These are phyloP conservation scores for Pinctada fucata DNA, from an alignment of 2,888 invertebrate genomes.

Conservation along the genomic window DNA sequence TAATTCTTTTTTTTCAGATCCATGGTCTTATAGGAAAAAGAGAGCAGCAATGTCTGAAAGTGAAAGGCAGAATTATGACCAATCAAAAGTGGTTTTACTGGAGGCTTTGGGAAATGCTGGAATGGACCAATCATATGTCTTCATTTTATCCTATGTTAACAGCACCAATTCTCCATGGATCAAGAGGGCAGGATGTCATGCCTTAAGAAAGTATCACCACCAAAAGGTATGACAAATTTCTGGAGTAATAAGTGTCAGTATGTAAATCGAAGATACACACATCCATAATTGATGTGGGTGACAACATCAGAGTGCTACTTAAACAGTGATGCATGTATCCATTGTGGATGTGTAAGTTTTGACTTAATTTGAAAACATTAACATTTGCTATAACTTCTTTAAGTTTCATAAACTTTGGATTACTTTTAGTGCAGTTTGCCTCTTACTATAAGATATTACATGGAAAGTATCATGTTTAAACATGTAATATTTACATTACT, in stretches of 20 bases:
- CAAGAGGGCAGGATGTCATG: conserved; percentile 61
- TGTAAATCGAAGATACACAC: too few species aligned
- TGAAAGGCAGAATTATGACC: conserved; percentile 48
- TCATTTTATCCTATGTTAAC: conserved; percentile 63
- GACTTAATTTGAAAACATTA: not conserved
- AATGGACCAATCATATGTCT: conserved; percentile 54
- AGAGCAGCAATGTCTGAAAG: conserved; percentile 52
- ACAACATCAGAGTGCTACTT: too few species aligned
- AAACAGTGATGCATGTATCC: too few species aligned
- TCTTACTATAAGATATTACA: too few species aligned
- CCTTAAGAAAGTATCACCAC: conserved; percentile 57
- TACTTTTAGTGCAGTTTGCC: too few species aligned
- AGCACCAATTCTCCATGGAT: conserved; percentile 62
- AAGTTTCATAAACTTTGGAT: too few species aligned
- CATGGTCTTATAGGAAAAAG: conserved; percentile 50
- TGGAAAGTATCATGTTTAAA: too few species aligned
- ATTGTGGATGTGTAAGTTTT: not conserved
- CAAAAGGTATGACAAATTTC: conserved; percentile 45
- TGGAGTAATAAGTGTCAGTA: too few species aligned
- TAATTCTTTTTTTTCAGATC: conserved; percentile 43
- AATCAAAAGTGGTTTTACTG: conserved; percentile 53
- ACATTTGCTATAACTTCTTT: not conserved
- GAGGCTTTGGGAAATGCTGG: conserved; percentile 63
- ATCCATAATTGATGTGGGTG: too few species aligned
- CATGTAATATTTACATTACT: too few species aligned